Evolutionary conservation across 2,113 vertebrate genomes (phyloP), one percentile per base, ranked within the genome.

Genomic region (Fukomys damarensis): DNA sequence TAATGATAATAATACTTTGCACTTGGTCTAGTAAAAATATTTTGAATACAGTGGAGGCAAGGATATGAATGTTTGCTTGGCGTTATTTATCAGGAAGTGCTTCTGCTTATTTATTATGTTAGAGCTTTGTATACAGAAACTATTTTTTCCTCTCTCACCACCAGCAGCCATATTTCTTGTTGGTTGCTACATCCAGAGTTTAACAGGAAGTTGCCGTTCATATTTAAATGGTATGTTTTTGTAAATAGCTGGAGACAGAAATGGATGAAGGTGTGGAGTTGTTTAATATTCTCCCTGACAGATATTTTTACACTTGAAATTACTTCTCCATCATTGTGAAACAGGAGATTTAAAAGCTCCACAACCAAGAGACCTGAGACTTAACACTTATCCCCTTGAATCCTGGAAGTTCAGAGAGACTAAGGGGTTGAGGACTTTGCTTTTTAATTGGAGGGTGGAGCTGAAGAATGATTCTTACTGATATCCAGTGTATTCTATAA

Each of bases 1-100:
- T 95, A 96, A 96, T 94, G 86, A 93, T 97, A 94, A 97, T 94
- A 93, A 95, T 84, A 92, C 92, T 93, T 97, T 96, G 91, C 92
- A 90, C 94, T 96, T 84, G 89, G 94, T 85, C 91, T 96, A 96
- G 94, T 94, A 87, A 95, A 97, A 98, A 97, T 94, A 98, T 97
- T 98, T 97, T 89, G 95, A 96, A 95, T 85, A 56, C 87, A 81
- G 95, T 35, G 0, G 80, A 96, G 93, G 95, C 96, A 79, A 96
- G 95, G 96, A 94, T 91, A 74, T 93, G 93, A 97, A 96, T 95
- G 89, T 93, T 94, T 94, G 93, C 96, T 94, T 95, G 95, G 95
- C 26, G 0, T 79, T 87, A 58, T 95, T 97, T 94, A 96, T 94
- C 94, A 94, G 89, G 97, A 97, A 97, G 93, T 63, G 41, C 93